Conservation (phyloP, 2,113 vertebrate genomes). For the Pterocles gutturalis region DNA sequence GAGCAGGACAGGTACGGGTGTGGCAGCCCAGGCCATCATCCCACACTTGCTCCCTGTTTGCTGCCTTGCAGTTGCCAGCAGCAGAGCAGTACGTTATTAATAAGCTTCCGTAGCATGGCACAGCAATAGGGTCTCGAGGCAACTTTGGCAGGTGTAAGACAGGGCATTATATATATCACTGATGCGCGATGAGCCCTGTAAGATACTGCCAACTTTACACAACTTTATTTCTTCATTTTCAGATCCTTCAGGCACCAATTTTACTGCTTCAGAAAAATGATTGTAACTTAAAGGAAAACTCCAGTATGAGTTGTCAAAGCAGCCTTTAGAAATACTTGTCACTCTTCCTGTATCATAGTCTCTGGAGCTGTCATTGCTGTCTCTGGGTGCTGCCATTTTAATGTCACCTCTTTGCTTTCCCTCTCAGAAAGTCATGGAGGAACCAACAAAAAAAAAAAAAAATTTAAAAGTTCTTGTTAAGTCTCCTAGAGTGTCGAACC, state of each 20-base stretch:
- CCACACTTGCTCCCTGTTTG: not conserved
- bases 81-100: not conserved
- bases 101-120: not conserved
- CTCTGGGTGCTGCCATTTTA: conserved; percentile 67
- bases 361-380: conserved; percentile 67
- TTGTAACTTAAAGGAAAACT: conserved; percentile 70
- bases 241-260: conserved; percentile 60
- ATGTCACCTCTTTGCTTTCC: conserved; percentile 61
- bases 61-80: not conserved
- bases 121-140: not conserved
- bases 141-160: conserved; percentile 21
- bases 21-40: not conserved
- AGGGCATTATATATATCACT: conserved; percentile 30
- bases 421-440: conserved; percentile 47
- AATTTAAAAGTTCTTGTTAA: conserved; percentile 27
- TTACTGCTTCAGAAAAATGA: conserved; percentile 57
- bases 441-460: not conserved
- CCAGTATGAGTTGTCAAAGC: conserved; percentile 67
- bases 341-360: conserved; percentile 58
- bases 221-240: conserved; percentile 60
- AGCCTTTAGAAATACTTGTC: conserved; percentile 70
- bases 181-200: not conserved
- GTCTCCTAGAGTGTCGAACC: not conserved
- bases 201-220: conserved; percentile 31
- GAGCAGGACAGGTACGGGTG: not conserved